phyloP scores from a whole-genome alignment of 2,113 vertebrate genomes.

The Peucedramus taeniatus region DNA sequence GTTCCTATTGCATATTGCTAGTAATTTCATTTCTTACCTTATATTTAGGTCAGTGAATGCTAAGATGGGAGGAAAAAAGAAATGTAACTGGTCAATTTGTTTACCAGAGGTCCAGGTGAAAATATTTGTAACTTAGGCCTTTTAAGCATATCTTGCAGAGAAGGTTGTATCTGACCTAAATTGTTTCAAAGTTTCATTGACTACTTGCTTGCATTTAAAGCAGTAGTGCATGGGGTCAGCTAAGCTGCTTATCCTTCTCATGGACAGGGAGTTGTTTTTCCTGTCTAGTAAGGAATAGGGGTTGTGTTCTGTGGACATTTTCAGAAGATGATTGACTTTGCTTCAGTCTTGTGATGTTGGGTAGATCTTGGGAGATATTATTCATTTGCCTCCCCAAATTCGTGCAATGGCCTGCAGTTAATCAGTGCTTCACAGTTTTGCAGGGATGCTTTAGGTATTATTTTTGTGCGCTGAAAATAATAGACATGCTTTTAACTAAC shows the following conservation, averaged over 20 bases:
- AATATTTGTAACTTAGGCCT: background rate
- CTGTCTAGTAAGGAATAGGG: background rate
- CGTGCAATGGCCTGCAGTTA: background rate
- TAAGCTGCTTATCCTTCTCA: background rate
- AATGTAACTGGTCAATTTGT: background rate
- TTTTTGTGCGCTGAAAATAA: background rate
- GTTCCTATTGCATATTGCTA: background rate
- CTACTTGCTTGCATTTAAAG: background rate
- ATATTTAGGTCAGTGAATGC: background rate
- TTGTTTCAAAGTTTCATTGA: background rate
- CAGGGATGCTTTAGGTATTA: background rate
- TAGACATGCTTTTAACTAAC: background rate
- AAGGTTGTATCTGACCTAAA: background rate
- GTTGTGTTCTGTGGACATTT: background rate
- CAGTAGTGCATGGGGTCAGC: background rate
- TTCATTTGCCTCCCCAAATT: background rate
- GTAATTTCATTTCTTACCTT: background rate
- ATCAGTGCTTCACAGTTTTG: background rate
- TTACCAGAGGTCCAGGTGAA: background rate
- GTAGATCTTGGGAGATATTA: background rate
- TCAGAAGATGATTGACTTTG: background rate
- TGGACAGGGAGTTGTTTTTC: background rate
- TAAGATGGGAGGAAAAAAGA: background rate
- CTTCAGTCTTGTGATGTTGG: background rate
- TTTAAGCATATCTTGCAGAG: background rate